A percentile compares a stretch with the other conserved stretches of the same genome.
These are phyloP conservation scores for western clawed frog (Xenopus tropicalis) DNA, from an alignment of 2,113 vertebrate species.

Conservation along the genomic window DNA sequence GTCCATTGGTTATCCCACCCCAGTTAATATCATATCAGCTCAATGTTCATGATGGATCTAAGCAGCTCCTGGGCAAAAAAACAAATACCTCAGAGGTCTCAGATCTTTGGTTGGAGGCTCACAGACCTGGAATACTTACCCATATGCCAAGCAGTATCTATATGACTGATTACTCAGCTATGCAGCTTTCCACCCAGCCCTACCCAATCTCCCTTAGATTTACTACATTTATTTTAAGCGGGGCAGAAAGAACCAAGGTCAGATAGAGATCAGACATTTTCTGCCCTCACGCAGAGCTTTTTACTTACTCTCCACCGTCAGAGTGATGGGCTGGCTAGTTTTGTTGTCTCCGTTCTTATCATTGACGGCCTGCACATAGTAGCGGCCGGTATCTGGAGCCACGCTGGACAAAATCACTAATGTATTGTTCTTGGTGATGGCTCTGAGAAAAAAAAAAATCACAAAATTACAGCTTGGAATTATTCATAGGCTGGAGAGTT, in stretches of 20 bases:
- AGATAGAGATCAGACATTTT: not conserved
- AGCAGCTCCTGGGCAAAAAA: no score
- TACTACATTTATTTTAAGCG: not conserved
- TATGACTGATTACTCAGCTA: not conserved
- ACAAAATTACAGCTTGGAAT: not conserved
- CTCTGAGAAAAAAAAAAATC: constrained; percentile 59
- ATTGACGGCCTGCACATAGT: constrained; percentile 95
- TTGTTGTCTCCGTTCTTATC: constrained; percentile 99
- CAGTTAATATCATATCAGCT: no score
- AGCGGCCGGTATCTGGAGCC: constrained; percentile 88
- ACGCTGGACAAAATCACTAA: constrained; percentile 94
- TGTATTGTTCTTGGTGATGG: constrained; percentile 94
- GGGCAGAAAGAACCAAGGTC: not conserved
- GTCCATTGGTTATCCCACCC: no score
- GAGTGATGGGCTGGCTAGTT: constrained; percentile 91
- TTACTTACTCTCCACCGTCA: constrained; percentile 88
- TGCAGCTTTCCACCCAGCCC: not conserved
- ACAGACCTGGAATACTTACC: no score
- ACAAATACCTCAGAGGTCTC: no score
- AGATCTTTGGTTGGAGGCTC: no score
- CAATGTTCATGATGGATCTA: no score
- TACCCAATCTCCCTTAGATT: not conserved
- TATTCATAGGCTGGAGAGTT: not conserved
- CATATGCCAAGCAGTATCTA: no score
- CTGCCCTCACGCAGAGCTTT: not conserved